Evolutionary conservation across 1,140 invertebrate species (phyloP).

Genomic region (Heliothis virescens): DNA sequence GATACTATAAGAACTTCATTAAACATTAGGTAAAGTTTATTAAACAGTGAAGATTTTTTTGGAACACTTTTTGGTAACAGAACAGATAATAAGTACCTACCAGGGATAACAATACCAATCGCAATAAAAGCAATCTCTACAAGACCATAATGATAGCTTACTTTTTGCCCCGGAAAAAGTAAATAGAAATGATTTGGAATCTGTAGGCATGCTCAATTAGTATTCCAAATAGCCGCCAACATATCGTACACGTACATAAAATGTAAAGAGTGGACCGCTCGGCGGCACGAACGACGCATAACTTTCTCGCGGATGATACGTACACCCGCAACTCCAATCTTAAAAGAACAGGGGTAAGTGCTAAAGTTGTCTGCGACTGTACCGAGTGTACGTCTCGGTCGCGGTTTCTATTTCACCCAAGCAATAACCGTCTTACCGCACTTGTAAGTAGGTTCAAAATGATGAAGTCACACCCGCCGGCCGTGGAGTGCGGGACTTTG

Average conservation of each 20-base stretch:
- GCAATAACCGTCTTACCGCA: conserved; percentile 83
- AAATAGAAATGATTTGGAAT: conserved; percentile 70
- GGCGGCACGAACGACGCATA: conserved; percentile 82
- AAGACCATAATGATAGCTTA: conserved; percentile 25
- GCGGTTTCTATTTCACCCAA: conserved; percentile 82
- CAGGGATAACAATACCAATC: conserved; percentile 18
- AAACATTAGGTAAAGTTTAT: too few species aligned
- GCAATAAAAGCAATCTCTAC: conserved; percentile 39
- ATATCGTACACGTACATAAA: conserved; percentile 84
- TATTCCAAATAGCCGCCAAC: conserved; percentile 85
- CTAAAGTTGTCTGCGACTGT: conserved; percentile 68
- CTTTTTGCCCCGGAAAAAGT: conserved; percentile 55
- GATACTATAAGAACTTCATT: background rate
- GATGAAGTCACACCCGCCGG: conserved; percentile 73
- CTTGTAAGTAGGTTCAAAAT: conserved; percentile 84
- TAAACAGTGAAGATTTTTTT: too few species aligned
- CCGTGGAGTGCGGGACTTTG: conserved; percentile 84
- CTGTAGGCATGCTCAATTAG: conserved; percentile 81
- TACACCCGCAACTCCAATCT: conserved; percentile 68
- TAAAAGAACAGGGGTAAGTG: conserved; percentile 69
- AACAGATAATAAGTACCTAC: background rate
- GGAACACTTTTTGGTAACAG: background rate
- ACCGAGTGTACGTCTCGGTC: conserved; percentile 69
- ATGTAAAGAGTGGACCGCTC: conserved; percentile 85
- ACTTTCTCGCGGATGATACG: conserved; percentile 71